Base-by-base conservation (phyloP, 2,797 vertebrate genomes). In the Harpia harpyja region DNA sequence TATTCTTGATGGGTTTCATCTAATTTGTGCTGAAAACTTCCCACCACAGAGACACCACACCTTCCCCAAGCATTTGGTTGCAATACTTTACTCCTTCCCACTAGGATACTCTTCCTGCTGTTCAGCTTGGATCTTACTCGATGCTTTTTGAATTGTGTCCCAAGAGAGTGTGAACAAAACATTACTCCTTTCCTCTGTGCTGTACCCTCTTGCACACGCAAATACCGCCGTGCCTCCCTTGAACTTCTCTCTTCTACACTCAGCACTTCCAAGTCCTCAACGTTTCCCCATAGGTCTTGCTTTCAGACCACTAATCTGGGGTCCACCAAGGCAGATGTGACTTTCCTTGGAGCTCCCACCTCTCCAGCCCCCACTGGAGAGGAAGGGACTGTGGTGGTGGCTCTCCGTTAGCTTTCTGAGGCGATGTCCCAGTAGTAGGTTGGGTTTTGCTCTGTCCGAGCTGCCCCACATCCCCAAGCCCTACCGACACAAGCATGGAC, bases 91-190 rank as follows among this genome's bases (percentile, higher is more conserved):
- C 96, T 95, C 91, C 81, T 93, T 97, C 96, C 94, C 95, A 75
- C 95, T 37, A 81, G 80, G 94, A 94, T 78, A 70, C 89, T 93
- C 80, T 90, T 96, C 92, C 92, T 93, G 95, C 95, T 97, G 86
- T 92, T 95, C 88, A 81, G 61, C 92, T 92, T 88, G 95, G 84
- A 93, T 93, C 84, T 41, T 56, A 43, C 85, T 83, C 3, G 4
- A 18, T 67, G 83, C 76, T 72, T 94, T 86, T 96, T 94, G 88
- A 92, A 77, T 85, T 88, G 83, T 90, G 86, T 95, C 94, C 88
- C 91, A 11, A 67, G 92, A 30, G 73, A 88, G 68, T 14, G 18
- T 22, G 88, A 96, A 7, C 86, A 33, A 75, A 56, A 22, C 88
- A 5, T 70, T 9, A 12, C 68, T 70, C 64, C 56, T 35, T 25